Percentiles rank a stretch among this genome's conserved stretches.
Conservation (phyloP, 2,797 vertebrate species). For the Acridotheres tristis region DNA sequence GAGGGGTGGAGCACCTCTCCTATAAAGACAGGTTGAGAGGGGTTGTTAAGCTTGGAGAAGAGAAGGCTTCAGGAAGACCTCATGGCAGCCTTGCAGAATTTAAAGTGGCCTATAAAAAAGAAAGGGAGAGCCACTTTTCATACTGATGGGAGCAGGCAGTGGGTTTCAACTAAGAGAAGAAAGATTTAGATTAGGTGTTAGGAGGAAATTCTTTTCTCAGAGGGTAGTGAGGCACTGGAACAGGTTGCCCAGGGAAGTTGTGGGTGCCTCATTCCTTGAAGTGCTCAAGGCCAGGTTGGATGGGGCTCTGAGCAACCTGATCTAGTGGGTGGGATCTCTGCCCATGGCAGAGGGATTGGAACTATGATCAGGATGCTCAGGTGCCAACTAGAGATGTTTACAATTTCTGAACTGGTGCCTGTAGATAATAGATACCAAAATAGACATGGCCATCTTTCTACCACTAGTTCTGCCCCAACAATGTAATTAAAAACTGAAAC, state of each 20-base stretch:
- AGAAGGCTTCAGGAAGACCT: neutral
- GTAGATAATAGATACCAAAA: neutral
- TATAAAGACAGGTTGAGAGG: neutral
- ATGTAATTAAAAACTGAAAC: neutral
- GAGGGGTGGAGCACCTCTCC: neutral
- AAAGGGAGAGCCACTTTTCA: neutral
- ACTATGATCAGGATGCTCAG: neutral
- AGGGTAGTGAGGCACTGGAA: neutral
- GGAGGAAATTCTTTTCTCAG: neutral
- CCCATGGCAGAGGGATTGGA: neutral
- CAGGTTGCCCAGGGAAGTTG: neutral
- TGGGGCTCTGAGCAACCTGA: neutral
- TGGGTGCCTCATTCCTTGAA: neutral
- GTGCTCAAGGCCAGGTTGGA: neutral
- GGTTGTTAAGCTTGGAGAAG: neutral
- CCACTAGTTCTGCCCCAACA: neutral
- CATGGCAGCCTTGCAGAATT: rapidly evolving
- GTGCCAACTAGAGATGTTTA: neutral
- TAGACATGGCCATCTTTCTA: neutral
- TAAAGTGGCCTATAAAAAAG: neutral
- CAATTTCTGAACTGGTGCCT: neutral
- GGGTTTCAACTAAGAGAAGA: neutral
- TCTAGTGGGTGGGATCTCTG: neutral
- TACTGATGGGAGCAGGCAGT: neutral
- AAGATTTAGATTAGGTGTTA: neutral